A percentile compares a stretch with the other conserved stretches of the same genome.
Conservation (phyloP, 1,140 invertebrate genomes). For the Babylonia areolata region DNA sequence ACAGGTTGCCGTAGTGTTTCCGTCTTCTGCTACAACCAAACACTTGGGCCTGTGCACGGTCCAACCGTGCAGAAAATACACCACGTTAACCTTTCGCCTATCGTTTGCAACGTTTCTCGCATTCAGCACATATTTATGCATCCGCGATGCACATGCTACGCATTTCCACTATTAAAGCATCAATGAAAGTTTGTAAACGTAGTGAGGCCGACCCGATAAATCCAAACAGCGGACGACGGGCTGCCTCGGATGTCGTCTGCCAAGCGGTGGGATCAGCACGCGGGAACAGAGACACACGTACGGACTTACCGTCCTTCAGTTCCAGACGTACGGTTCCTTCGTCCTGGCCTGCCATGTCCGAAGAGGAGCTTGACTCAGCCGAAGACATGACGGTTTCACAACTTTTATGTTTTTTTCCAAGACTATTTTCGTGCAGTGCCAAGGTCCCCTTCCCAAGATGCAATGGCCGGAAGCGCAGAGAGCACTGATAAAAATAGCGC, state of each 20-base stretch:
- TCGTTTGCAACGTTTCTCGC: background rate
- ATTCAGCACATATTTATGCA: background rate
- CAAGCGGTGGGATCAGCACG: background rate
- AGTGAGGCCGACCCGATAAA: background rate
- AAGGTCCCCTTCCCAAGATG: conserved; percentile 23
- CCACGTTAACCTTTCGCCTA: background rate
- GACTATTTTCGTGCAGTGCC: conserved; percentile 23
- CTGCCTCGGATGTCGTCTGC: background rate
- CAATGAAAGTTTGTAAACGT: conserved; percentile 2
- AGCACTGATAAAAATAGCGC: background rate
- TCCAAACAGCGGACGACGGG: conserved; percentile 12
- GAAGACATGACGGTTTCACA: conserved; percentile 15
- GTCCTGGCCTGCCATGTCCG: background rate
- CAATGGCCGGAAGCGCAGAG: background rate
- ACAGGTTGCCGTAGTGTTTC: background rate
- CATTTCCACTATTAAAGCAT: background rate
- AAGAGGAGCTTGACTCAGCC: conserved; percentile 1
- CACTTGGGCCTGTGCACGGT: background rate
- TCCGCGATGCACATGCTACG: background rate
- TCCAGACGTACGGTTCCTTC: conserved; percentile 11
- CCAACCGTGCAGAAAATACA: background rate
- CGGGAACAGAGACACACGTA: background rate
- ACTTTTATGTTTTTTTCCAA: conserved; percentile 9
- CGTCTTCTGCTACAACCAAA: background rate
- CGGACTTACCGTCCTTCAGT: conserved; percentile 16